Base-by-base conservation (phyloP, 2,888 invertebrate species). In the Drosophila bunnanda region DNA sequence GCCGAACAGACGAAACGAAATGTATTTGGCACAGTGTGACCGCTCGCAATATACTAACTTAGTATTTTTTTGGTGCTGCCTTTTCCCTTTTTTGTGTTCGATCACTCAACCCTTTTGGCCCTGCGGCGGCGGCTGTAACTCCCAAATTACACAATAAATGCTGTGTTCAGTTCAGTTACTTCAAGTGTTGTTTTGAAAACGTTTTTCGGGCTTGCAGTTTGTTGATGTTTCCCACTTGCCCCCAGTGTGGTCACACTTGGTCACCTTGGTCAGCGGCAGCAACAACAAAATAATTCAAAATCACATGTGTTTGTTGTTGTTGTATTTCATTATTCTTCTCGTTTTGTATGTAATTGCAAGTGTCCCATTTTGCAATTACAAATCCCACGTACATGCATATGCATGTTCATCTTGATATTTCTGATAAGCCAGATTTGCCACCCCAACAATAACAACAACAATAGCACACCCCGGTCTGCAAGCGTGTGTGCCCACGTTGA, bases 11-110 rank as follows among this genome's bases (percentile, higher is more conserved):
- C 62, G 66, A 46, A 81, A 77, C 62, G 62, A 55, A 82, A 77
- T 88, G 88, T 88, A 84, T 88, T 89, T 85, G 79, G 82, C 85
- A 74, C 73, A 88, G 77, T 82, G 83, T 86, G 86, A 70, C 88
- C 82, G 72, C 72, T 72, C 52, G 55, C 20, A 25, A 53, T 17
- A 66, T 67, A 48, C 52, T 22, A 25, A 43, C 20, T 28, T 25
- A 15, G 68, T 67, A 75, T 67, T 75, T 75, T 53, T n/a, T 25
- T 25, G 25, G 2, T 25, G 12, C n/a, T 32, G 28, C n/a, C 20
- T 54, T 43, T 17, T 36, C 9, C 17, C 28, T 13, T 6, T 20
- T n/a, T 10, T 17, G 22, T 2, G 9, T 15, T 17, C 8, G 20
- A 41, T 55, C 41, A 50, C 17, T 53, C 13, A 30, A 43, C 30